A percentile compares a stretch with the other conserved stretches of the same genome.
phyloP scores from a whole-genome alignment of 2,113 vertebrate species.

The Dasyornis broadbenti region DNA sequence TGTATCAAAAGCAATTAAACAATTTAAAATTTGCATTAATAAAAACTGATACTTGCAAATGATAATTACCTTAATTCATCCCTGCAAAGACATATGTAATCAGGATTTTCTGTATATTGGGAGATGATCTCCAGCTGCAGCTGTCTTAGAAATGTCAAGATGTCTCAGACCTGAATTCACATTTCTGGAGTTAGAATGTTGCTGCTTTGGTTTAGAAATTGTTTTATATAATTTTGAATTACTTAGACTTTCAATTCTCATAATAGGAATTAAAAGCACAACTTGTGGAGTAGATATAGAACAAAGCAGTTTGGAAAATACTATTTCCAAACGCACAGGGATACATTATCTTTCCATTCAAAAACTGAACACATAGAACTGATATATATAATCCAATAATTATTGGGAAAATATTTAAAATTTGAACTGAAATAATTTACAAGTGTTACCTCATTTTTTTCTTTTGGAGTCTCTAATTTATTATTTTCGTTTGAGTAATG shows the following conservation, averaged over 20 bases:
- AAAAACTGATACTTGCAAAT: constrained; percentile 39
- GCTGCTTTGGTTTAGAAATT: constrained; percentile 23
- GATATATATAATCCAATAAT: background rate
- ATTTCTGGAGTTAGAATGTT: constrained; percentile 35
- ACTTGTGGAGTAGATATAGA: background rate
- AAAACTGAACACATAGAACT: background rate
- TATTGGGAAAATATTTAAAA: background rate
- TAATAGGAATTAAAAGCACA: background rate
- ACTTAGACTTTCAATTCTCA: background rate
- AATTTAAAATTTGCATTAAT: background rate
- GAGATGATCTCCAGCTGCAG: constrained; percentile 48
- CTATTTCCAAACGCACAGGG: background rate
- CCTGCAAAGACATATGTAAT: constrained; percentile 53
- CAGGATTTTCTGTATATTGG: constrained; percentile 32
- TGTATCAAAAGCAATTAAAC: background rate
- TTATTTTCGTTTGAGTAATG: background rate
- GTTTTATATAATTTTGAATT: background rate
- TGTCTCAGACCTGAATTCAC: constrained; percentile 47
- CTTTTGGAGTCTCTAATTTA: background rate
- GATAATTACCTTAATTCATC: constrained; percentile 52
- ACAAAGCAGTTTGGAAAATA: background rate
- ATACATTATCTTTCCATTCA: background rate
- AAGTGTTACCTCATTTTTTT: background rate
- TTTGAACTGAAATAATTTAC: background rate
- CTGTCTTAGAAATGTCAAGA: constrained; percentile 51